Base-by-base conservation (phyloP, 2,888 invertebrate species). In the Scotopteryx bipunctaria region DNA sequence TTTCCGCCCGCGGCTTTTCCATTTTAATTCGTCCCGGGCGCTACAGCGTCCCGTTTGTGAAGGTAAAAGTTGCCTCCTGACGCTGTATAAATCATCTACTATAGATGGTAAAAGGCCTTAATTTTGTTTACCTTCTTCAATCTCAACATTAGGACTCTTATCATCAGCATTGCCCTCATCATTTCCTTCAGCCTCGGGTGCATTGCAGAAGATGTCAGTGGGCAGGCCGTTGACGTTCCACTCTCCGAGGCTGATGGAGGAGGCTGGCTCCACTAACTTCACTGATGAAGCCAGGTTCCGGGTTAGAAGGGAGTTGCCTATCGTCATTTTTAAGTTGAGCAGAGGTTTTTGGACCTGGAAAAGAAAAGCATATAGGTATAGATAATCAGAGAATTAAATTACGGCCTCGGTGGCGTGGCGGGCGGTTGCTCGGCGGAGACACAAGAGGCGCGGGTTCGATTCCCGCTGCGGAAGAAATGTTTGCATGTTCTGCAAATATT, bases 301-400 rank as follows among this genome's bases (percentile, higher is more conserved):
- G 0, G 82, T 82, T 0, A 82, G 55, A 0, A 79, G 77, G 0
- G 83, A 78, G 0, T 79, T 64, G 0, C 80, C 82, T 0, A 82
- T 78, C 0, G 82, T 83, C 6, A 81, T 80, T 69, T 76, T 79
- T 1, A 81, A 41, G 40, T 77, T 81, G 0, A 78, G 57, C 1
- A 75, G 70, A 0, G 81, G 63, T 3, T 69, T 64, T 8, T 62
- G 40, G 0, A 62, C 55, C 78, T 80, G 73, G 13, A 77, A 74
- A 5, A 42, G 32, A n/a, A 41, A 40, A 17, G 8, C 31, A 17
- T 32, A 23, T n/a, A n/a, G n/a, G n/a, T n/a, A n/a, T n/a, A n/a
- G n/a, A n/a, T n/a, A n/a, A n/a, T n/a, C n/a, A n/a, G n/a, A n/a
- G n/a, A n/a, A n/a, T n/a, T n/a, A n/a, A n/a, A n/a, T n/a, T n/a